Evolutionary conservation across 1,140 invertebrate species (phyloP).

Genomic region (Drosophila kikkawai): DNA sequence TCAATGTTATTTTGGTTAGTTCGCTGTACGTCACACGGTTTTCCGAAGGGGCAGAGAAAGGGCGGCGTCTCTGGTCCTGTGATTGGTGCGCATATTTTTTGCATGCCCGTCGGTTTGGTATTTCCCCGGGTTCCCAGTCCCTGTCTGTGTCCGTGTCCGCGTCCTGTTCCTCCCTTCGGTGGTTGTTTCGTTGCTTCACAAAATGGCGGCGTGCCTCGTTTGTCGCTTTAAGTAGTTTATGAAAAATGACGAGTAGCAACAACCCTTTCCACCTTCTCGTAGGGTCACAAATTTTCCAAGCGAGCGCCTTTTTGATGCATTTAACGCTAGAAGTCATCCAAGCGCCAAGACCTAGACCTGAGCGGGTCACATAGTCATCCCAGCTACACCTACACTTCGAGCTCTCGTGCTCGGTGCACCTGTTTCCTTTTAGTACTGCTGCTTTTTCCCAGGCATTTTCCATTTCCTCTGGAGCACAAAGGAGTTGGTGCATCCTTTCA

Average conservation of each 20-base stretch:
- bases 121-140: conserved; percentile 26
- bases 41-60: conserved; percentile 1
- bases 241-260: conserved; percentile 40
- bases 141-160: conserved; percentile 3
- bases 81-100: conserved; percentile 75
- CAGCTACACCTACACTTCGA: conserved; percentile 6
- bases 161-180: conserved; percentile 21
- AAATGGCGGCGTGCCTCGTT: conserved; percentile 58
- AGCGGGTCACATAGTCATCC: conserved; percentile 16
- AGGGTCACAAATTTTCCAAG: conserved; percentile 68
- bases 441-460: conserved; percentile 29
- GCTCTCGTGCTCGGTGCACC: not conserved
- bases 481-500: conserved; percentile 37
- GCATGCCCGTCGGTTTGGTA: conserved; percentile 67
- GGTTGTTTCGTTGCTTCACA: conserved; percentile 43
- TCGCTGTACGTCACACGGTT: conserved; percentile 39
- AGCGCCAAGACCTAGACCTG: conserved; percentile 42
- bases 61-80: conserved; percentile 40
- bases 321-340: conserved; percentile 30
- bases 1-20: conserved; percentile 32
- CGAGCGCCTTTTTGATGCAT: conserved; percentile 55
- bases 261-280: conserved; percentile 48
- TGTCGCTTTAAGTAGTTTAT: conserved; percentile 58
- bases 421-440: conserved; percentile 1
- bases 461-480: conserved; percentile 30